Conservation (phyloP, 2,888 invertebrate species). For the Lingula anatina region DNA sequence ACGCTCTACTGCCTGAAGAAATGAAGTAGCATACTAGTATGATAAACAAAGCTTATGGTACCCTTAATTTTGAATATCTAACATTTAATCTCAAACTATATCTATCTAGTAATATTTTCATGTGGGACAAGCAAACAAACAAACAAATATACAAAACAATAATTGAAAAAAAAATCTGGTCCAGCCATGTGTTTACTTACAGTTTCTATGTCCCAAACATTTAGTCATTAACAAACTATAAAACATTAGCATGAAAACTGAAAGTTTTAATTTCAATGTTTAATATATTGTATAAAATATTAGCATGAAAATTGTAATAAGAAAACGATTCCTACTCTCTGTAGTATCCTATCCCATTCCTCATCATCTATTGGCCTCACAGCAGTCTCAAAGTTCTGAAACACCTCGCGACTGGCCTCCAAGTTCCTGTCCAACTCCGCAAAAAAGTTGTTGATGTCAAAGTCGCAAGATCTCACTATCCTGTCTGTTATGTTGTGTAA, state of each 20-base stretch:
- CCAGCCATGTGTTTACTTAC: no score
- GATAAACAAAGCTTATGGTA: not conserved
- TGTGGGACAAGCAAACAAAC: no score
- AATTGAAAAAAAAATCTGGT: no score
- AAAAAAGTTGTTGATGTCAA: conserved; percentile 41
- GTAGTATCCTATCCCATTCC: conserved; percentile 42
- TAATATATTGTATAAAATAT: not conserved
- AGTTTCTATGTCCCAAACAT: not conserved
- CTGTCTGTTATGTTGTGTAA: conserved; percentile 46
- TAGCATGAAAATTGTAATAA: not conserved
- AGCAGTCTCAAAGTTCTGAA: conserved; percentile 38
- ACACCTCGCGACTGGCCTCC: conserved; percentile 40
- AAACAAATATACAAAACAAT: not conserved
- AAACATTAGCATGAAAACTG: no score
- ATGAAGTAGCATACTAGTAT: not conserved
- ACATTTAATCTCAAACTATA: no score
- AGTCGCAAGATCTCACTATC: conserved; percentile 45
- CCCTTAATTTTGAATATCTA: no score
- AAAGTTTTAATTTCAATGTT: not conserved
- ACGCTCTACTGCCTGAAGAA: conserved; percentile 39
- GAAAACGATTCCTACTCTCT: conserved; percentile 39
- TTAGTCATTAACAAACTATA: not conserved
- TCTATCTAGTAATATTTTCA: no score
- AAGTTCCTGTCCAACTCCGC: conserved; percentile 42
- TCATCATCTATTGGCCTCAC: conserved; percentile 29